These are phyloP conservation scores for Tenthredo mesomela DNA, from an alignment of 2,888 invertebrate species.

Conservation along the genomic window DNA sequence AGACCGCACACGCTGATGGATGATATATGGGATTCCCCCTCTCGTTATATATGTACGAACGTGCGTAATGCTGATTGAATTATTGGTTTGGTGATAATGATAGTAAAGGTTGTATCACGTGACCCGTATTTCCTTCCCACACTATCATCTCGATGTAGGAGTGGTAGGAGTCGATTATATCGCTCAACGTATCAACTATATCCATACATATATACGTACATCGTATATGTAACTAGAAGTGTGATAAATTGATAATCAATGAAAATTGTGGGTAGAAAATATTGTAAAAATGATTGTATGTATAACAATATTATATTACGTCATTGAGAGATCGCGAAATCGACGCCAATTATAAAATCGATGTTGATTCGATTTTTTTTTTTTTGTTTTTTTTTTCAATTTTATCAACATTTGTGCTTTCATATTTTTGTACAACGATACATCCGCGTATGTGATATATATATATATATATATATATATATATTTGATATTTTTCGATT, in stretches of 20 bases:
- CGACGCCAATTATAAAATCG: background rate
- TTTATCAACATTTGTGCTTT: background rate
- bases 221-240: background rate
- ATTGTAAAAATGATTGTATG: background rate
- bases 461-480: background rate
- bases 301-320: background rate
- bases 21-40: conserved; percentile 25
- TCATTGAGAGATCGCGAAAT: background rate
- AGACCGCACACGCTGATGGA: conserved; percentile 49
- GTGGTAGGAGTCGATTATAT: conserved; percentile 36
- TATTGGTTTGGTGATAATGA: conserved; percentile 51
- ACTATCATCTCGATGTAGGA: background rate
- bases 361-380: background rate
- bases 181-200: background rate
- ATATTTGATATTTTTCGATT: background rate
- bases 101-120: conserved; percentile 49
- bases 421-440: background rate
- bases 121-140: conserved; percentile 49
- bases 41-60: background rate
- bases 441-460: background rate
- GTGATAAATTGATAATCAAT: background rate
- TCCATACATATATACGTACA: background rate
- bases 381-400: background rate
- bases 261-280: background rate
- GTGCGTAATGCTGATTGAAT: conserved; percentile 53